Conservation (phyloP, 2,113 vertebrate species). For the Aphyosemion australe region DNA sequence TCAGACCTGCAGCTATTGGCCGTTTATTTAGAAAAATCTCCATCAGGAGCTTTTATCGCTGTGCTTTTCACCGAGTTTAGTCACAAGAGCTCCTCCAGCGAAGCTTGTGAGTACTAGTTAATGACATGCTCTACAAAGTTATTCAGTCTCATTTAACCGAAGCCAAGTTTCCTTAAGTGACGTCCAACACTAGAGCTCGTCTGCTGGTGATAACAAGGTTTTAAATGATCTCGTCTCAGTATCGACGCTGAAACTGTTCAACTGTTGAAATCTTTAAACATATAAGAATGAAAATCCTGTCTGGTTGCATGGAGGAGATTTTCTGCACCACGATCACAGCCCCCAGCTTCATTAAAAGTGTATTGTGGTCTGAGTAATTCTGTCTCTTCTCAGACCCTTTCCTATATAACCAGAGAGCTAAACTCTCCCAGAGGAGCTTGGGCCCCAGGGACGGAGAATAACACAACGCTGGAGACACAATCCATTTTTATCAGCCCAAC, state of each 20-base stretch:
- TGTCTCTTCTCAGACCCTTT: constrained; percentile 25
- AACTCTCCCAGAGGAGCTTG: constrained; percentile 39
- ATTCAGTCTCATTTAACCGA: constrained; percentile 14
- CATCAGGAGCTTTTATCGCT: neutral
- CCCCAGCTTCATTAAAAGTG: constrained; percentile 51
- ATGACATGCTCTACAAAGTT: constrained; percentile 7
- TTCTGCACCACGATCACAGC: constrained; percentile 26
- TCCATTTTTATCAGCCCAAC: constrained; percentile 59
- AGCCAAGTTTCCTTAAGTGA: neutral
- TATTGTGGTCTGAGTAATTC: constrained; percentile 24
- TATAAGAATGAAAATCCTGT: constrained; percentile 45
- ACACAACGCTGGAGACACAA: constrained; percentile 39
- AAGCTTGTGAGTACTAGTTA: constrained; percentile 8
- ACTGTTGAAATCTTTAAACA: constrained; percentile 62
- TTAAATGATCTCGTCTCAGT: constrained; percentile 54
- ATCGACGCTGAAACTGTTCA: constrained; percentile 36
- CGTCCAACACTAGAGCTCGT: constrained; percentile 24
- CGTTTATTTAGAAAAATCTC: too few relatives aligned
- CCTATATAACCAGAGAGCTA: constrained; percentile 30
- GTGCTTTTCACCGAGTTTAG: too few relatives aligned
- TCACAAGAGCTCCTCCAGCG: constrained; percentile 1
- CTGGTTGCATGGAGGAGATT: constrained; percentile 11
- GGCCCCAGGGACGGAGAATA: constrained; percentile 28
- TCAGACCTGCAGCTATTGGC: too few relatives aligned
- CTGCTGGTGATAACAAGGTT: constrained; percentile 28